A percentile compares a stretch with the other conserved stretches of the same genome.
phyloP scores from a whole-genome alignment of 2,113 vertebrate genomes.

The Lontra canadensis region DNA sequence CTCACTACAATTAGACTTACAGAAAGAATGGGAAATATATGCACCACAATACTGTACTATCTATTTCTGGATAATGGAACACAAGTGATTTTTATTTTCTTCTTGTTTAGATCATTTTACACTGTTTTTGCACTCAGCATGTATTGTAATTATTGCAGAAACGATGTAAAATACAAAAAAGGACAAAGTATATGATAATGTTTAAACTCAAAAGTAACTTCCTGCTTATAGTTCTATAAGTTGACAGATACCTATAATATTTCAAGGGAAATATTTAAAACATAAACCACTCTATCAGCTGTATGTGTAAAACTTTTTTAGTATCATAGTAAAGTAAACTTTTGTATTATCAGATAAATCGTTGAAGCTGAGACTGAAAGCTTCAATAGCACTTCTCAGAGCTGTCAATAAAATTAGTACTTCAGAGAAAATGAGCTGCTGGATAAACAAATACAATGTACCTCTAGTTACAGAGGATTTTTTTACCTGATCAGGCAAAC shows the following conservation, averaged over 20 bases:
- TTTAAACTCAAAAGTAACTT: slow-evolving; percentile 16
- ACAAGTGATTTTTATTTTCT: slow-evolving; percentile 15
- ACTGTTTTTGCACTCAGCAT: not conserved
- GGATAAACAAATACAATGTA: not conserved
- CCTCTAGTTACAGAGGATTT: not conserved
- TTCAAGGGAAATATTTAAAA: slow-evolving; percentile 1
- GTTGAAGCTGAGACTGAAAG: not conserved
- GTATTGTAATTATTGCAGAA: not conserved
- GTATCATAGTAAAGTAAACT: not conserved
- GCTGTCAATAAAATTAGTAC: not conserved
- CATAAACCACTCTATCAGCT: not conserved
- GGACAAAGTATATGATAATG: not conserved
- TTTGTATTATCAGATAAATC: not conserved
- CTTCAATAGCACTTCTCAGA: not conserved
- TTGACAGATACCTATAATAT: not conserved
- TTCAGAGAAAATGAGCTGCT: not conserved
- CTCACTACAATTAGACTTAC: not conserved
- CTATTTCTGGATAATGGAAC: not conserved
- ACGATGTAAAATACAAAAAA: not conserved
- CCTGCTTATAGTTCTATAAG: not conserved
- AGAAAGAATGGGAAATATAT: not conserved
- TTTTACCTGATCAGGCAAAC: not conserved
- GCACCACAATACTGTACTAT: not conserved
- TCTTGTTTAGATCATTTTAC: not conserved
- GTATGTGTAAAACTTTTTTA: not conserved